Base-by-base conservation (phyloP, 2,888 invertebrate genomes). In the Lacanobia oleracea region DNA sequence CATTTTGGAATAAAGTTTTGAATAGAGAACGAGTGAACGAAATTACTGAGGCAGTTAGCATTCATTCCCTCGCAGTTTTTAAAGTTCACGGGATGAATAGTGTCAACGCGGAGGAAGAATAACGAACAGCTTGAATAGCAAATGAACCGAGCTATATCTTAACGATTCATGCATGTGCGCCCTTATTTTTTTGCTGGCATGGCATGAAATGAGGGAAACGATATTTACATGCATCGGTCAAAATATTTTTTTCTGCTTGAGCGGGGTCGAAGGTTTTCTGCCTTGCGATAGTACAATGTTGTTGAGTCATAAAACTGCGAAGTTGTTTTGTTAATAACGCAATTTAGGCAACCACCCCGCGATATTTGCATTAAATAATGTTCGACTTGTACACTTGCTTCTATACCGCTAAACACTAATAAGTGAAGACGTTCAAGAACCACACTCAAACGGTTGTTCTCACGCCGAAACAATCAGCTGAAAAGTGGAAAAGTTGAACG, bases 121-220 rank as follows among this genome's bases (percentile, higher is more conserved):
- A 77, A 77, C 65, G 77, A 77, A 80, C 57, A 40, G 23, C 40
- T 16, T 77, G 85, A 82, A 82, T 85, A 68, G 69, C 27, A 75
- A 82, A 84, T 72, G 70, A 79, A 67, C 63, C 68, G 21, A 57
- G 59, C 74, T 70, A 73, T 73, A 59, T 60, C 68, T 83, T 77
- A 77, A 81, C 70, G 77, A 84, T 73, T 77, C 65, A 67, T 72
- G 62, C 67, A 69, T 67, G 65, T 60, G 43, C 50, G 51, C 51
- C 53, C 23, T 69, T 61, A 67, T 81, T 81, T 63, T 33, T 69
- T 66, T 70, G 66, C 57, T 33, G 51, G 51, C 21, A n/a, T 59
- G 8, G 27, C 67, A 53, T 61, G 33, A 59, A 64, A 73, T 59
- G 48, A 48, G 54, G 53, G 40, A 51, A 16, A 8, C 23, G 16